These are phyloP conservation scores for Aporophyla nigra DNA, from an alignment of 2,888 invertebrate species.

Conservation along the genomic window DNA sequence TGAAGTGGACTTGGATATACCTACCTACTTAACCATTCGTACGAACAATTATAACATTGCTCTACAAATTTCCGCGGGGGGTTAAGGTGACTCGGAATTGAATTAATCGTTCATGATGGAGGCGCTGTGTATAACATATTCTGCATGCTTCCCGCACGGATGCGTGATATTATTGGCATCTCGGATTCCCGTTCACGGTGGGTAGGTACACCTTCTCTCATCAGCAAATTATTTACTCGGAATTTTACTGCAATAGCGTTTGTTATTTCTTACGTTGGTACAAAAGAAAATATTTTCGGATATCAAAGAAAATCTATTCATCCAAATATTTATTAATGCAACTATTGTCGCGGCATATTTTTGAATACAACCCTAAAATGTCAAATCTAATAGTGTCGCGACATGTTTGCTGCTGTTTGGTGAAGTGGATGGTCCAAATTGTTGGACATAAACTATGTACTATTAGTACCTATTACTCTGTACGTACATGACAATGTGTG, in stretches of 20 bases:
- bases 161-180: constrained; percentile 18
- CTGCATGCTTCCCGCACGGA: constrained; percentile 2
- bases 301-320: neutral
- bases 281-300: neutral
- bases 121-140: constrained; percentile 11
- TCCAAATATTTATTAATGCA: neutral
- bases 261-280: neutral
- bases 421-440: neutral
- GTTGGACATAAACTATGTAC: neutral
- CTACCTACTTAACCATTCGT: neutral
- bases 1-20: neutral
- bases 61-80: neutral
- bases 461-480: neutral
- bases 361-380: constrained; percentile 2
- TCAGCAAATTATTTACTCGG: neutral
- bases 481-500: neutral
- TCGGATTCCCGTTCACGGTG: neutral
- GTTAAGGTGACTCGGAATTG: neutral
- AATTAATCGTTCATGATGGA: constrained; percentile 20
- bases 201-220: neutral
- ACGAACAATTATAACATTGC: neutral
- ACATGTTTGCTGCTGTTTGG: neutral
- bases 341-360: neutral
- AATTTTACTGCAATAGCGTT: constrained; percentile 6
- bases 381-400: neutral